Percentiles rank a stretch among this genome's conserved stretches.
Conservation (phyloP, 2,888 invertebrate genomes). For the Aradus depressus region DNA sequence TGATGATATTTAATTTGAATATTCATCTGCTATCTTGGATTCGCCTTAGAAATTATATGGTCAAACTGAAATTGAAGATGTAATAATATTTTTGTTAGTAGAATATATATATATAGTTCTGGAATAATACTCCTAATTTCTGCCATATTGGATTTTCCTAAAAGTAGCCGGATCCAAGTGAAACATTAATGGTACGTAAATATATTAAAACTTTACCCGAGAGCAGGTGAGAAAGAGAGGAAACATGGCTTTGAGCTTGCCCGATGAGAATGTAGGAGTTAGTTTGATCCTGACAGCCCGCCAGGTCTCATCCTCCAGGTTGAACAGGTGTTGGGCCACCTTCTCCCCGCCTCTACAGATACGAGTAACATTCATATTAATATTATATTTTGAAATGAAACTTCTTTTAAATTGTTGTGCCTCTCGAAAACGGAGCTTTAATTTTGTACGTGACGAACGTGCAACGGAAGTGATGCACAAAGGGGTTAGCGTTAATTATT, state of each 20-base stretch:
- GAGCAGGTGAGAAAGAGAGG: constrained; percentile 38
- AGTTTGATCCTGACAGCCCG: constrained; percentile 20
- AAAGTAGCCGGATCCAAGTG: background rate
- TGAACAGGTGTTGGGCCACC: constrained; percentile 17
- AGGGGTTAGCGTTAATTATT: no score
- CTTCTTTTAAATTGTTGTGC: no score
- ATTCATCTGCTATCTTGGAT: no score
- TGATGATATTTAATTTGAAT: no score
- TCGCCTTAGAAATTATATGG: no score
- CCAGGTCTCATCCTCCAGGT: constrained; percentile 20
- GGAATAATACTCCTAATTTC: background rate
- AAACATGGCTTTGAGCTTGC: constrained; percentile 29
- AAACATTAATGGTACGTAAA: background rate
- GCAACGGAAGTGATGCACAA: no score
- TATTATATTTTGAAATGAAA: no score
- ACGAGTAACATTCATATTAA: no score
- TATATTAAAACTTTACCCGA: background rate
- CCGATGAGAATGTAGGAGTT: constrained; percentile 22
- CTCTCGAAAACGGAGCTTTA: no score
- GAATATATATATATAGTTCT: background rate
- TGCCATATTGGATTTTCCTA: background rate
- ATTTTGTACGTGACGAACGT: no score
- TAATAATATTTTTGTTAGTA: background rate
- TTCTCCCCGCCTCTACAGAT: background rate
- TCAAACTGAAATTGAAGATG: no score